Percentiles rank a stretch among this genome's conserved stretches.
Conservation (phyloP, 2,888 invertebrate species). For the Machimus atricapillus region DNA sequence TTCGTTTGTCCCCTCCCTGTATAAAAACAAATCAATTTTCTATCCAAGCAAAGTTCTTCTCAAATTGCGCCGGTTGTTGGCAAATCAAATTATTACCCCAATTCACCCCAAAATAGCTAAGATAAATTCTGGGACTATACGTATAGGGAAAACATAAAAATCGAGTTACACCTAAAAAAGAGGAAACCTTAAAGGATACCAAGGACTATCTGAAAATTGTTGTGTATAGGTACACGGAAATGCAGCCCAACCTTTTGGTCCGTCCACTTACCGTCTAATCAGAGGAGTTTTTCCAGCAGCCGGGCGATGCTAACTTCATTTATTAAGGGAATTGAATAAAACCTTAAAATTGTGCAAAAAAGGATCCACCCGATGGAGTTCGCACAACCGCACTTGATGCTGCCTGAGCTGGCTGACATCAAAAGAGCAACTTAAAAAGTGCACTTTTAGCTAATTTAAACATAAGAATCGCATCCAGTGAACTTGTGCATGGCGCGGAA, state of each 20-base stretch:
- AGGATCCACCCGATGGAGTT: not conserved
- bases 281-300: not conserved
- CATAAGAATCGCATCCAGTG: not conserved
- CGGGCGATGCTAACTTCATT: not conserved
- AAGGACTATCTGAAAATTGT: not conserved
- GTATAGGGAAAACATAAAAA: not conserved
- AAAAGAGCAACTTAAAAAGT: slow-evolving; percentile 20
- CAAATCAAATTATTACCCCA: not conserved
- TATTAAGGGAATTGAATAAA: not conserved
- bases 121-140: not conserved
- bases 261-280: not conserved
- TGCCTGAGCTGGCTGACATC: not conserved
- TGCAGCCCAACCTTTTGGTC: not conserved
- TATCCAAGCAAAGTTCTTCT: not conserved
- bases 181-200: not conserved
- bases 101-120: not conserved
- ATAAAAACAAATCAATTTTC: not conserved
- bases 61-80: not conserved
- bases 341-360: not conserved
- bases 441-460: slow-evolving; percentile 11
- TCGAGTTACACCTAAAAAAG: not conserved
- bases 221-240: not conserved
- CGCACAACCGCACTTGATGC: not conserved
- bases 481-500: not conserved
- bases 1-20: not conserved